phyloP scores from a whole-genome alignment of 2,113 vertebrate genomes.

The Chlorodrepanis virens region DNA sequence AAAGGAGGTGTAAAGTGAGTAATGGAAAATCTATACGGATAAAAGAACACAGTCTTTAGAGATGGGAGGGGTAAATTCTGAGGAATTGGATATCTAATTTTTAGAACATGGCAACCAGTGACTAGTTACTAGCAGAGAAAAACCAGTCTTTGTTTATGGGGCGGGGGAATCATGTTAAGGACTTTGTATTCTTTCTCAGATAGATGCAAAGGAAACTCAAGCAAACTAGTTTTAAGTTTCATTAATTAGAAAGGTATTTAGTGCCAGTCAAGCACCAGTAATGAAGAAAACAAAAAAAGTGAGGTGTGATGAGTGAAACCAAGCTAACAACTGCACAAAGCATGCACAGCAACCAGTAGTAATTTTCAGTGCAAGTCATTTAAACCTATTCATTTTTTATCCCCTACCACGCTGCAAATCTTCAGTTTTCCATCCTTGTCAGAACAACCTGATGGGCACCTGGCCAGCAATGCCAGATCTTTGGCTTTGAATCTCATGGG shows the following conservation, averaged over 20 bases:
- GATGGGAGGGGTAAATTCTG: not conserved
- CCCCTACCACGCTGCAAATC: not conserved
- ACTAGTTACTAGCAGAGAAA: not conserved
- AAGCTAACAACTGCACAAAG: not conserved
- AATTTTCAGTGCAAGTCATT: not conserved
- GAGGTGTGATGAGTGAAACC: not conserved
- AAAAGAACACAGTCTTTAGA: not conserved
- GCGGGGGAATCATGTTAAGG: not conserved
- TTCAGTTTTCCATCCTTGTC: slow-evolving; percentile 47
- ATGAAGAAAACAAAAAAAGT: not conserved
- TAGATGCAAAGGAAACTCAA: not conserved
- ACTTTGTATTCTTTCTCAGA: not conserved
- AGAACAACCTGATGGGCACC: slow-evolving; percentile 17
- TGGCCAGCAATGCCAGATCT: slow-evolving; percentile 9
- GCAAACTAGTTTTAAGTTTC: not conserved
- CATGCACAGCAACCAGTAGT: not conserved
- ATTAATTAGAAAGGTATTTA: not conserved
- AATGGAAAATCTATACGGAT: not conserved
- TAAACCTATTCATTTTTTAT: slow-evolving; percentile 20
- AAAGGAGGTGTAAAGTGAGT: not conserved
- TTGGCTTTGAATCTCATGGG: slow-evolving; percentile 34
- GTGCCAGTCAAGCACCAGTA: not conserved
- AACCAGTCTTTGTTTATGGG: not conserved
- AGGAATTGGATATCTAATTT: not conserved
- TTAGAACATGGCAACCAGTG: not conserved